Evolutionary conservation across 2,888 invertebrate genomes (phyloP).

Genomic region (Nomada flava): DNA sequence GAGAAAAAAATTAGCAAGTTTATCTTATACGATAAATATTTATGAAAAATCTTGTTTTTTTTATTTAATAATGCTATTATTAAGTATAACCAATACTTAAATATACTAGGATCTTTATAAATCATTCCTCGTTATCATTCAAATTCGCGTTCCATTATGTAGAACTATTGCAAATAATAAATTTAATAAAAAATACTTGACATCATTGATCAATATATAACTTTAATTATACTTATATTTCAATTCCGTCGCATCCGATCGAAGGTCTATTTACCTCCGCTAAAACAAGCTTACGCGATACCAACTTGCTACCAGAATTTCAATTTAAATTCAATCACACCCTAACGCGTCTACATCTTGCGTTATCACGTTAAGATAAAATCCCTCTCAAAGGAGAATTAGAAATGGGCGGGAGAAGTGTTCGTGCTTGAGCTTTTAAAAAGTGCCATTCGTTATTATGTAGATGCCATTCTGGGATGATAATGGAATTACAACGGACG

Average conservation of each 20-base stretch:
- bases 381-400: slow-evolving; percentile 16
- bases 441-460: slow-evolving; percentile 74
- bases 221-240: neutral
- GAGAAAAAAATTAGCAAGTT: too few relatives aligned
- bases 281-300: slow-evolving; percentile 8
- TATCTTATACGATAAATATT: too few relatives aligned
- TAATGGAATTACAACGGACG: slow-evolving; percentile 76
- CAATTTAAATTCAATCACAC: slow-evolving; percentile 60
- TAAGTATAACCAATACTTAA: too few relatives aligned
- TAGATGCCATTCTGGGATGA: slow-evolving; percentile 74
- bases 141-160: too few relatives aligned
- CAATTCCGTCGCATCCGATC: neutral
- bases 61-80: too few relatives aligned
- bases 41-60: too few relatives aligned
- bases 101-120: too few relatives aligned
- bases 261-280: slow-evolving; percentile 16
- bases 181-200: too few relatives aligned
- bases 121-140: too few relatives aligned
- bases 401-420: neutral
- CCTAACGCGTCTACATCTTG: slow-evolving; percentile 40
- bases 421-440: slow-evolving; percentile 56
- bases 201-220: too few relatives aligned
- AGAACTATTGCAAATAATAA: too few relatives aligned
- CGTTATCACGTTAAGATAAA: slow-evolving; percentile 45
- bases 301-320: slow-evolving; percentile 29